A percentile compares a stretch with the other conserved stretches of the same genome.
These are phyloP conservation scores for Patagioenas fasciata DNA, from an alignment of 2,113 vertebrate genomes.

Conservation along the genomic window DNA sequence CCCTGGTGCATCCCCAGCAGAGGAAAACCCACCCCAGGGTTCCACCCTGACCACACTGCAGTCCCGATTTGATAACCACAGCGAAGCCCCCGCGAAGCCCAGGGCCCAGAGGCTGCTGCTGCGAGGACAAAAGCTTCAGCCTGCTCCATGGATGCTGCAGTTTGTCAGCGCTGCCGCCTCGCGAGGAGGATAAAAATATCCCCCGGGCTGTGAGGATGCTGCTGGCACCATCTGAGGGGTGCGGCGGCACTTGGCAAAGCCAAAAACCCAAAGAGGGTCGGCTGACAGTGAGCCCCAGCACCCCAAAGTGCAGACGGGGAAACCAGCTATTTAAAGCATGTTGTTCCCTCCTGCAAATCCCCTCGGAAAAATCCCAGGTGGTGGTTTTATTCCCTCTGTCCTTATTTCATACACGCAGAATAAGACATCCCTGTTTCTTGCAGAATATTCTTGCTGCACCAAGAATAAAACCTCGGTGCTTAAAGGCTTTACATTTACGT, in stretches of 20 bases:
- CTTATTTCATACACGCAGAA: not conserved
- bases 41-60: not conserved
- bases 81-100: not conserved
- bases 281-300: not conserved
- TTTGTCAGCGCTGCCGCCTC: not conserved
- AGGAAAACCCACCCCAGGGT: not conserved
- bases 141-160: not conserved
- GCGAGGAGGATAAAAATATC: constrained; percentile 51
- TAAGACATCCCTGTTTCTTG: not conserved
- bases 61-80: not conserved
- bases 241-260: not conserved
- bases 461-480: not conserved
- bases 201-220: not conserved
- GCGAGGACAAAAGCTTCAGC: not conserved
- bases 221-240: not conserved
- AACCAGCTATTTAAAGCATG: not conserved
- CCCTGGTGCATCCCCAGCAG: too few species aligned
- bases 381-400: not conserved
- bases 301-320: not conserved
- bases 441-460: not conserved
- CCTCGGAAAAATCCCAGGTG: not conserved
- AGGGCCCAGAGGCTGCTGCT: not conserved
- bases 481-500: not conserved
- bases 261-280: not conserved
- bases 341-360: not conserved